Evolutionary conservation across 2,113 vertebrate genomes (phyloP).

Genomic region (Mustela nigripes): DNA sequence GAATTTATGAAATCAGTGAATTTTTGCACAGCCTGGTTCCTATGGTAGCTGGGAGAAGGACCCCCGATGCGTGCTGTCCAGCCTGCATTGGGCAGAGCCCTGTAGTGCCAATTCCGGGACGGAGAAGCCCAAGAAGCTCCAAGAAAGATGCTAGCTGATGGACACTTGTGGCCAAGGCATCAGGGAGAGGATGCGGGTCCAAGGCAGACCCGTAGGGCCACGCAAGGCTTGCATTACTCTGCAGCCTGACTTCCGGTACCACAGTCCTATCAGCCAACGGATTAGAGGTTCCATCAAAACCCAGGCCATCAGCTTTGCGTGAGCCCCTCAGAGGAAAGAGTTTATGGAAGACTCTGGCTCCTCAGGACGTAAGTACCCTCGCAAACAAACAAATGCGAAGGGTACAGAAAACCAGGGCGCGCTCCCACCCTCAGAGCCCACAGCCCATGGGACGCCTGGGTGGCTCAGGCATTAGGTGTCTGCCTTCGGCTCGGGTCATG

Average conservation of each 20-base stretch:
- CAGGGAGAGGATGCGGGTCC: fast-evolving
- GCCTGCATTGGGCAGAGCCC: neutral
- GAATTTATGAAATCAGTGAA: neutral
- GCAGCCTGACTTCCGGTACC: neutral
- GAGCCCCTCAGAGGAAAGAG: neutral
- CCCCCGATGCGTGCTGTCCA: neutral
- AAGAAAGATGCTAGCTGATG: neutral
- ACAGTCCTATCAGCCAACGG: neutral
- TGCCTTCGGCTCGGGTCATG: no score
- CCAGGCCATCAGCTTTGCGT: neutral
- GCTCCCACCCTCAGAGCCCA: neutral
- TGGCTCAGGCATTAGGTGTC: no score
- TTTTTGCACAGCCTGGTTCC: neutral
- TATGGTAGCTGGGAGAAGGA: neutral
- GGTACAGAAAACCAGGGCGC: neutral
- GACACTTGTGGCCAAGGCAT: fast-evolving
- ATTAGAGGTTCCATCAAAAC: neutral
- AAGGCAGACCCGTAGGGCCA: fast-evolving
- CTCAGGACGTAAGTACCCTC: neutral
- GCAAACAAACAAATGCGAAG: no score
- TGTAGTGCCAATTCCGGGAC: neutral
- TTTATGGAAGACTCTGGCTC: neutral
- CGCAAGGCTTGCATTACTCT: fast-evolving
- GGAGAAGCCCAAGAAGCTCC: neutral
- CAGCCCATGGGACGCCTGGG: neutral